These are phyloP conservation scores for Papilio dardanus DNA, from an alignment of 1,140 invertebrate genomes.

Conservation along the genomic window DNA sequence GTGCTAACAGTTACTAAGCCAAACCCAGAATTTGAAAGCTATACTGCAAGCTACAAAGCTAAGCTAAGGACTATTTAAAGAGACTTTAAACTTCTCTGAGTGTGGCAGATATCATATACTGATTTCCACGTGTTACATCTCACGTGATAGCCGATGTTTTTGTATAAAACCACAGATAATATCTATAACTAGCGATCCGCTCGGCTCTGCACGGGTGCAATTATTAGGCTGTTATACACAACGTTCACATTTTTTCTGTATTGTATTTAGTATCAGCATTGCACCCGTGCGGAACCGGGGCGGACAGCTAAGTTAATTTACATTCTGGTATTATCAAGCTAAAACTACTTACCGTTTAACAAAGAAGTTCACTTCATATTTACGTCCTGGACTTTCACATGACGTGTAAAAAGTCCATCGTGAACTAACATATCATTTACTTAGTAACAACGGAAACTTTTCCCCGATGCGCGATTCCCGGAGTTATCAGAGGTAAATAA, in stretches of 20 bases:
- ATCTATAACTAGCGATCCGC: too few species aligned
- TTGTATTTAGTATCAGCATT: too few species aligned
- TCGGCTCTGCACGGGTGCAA: too few species aligned
- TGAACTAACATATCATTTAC: neutral
- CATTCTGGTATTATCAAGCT: too few species aligned
- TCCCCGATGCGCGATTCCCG: neutral
- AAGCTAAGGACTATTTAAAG: too few species aligned
- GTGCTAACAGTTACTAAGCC: too few species aligned
- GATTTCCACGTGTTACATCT: neutral
- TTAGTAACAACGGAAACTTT: neutral
- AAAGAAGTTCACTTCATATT: neutral
- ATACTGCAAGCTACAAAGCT: too few species aligned
- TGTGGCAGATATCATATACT: neutral
- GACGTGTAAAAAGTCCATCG: neutral
- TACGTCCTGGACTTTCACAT: neutral
- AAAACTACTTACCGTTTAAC: neutral
- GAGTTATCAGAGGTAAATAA: constrained; percentile 20
- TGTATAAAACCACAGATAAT: neutral
- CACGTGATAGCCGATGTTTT: neutral
- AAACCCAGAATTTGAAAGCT: neutral
- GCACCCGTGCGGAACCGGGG: too few species aligned
- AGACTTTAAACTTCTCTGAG: too few species aligned
- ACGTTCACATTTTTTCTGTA: too few species aligned
- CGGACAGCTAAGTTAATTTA: too few species aligned
- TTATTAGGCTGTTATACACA: too few species aligned